Conservation (phyloP, 2,888 invertebrate species). For the Microctonus brassicae region DNA sequence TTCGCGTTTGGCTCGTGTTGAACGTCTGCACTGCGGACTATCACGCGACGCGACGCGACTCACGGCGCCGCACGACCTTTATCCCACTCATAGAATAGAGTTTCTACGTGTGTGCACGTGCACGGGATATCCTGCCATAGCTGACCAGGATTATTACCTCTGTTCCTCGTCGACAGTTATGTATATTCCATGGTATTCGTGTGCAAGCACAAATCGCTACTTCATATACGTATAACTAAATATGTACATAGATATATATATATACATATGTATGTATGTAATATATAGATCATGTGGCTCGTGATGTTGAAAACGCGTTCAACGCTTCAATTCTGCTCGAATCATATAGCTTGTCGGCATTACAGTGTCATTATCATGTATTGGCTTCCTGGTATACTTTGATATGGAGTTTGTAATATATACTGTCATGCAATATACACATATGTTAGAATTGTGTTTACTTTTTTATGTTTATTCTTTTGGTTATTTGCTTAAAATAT, state of each 20-base stretch:
- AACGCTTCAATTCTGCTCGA: constrained; percentile 1
- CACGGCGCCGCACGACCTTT: constrained; percentile 30
- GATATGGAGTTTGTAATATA: neutral
- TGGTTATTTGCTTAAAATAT: neutral
- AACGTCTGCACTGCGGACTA: constrained; percentile 45
- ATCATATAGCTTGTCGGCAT: neutral
- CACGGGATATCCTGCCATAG: constrained; percentile 18
- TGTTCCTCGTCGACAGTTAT: neutral
- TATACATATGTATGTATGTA: neutral
- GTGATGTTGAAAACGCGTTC: constrained; percentile 3
- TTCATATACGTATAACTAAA: neutral
- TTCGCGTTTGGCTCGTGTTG: constrained; percentile 29
- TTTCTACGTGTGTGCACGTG: constrained; percentile 29
- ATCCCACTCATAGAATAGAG: neutral
- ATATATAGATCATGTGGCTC: neutral
- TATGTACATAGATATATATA: neutral
- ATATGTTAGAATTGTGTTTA: neutral
- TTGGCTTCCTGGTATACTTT: neutral
- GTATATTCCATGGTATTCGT: neutral
- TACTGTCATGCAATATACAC: neutral
- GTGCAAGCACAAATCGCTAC: neutral
- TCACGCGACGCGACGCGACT: constrained; percentile 42
- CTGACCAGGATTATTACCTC: constrained; percentile 15
- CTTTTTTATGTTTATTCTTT: neutral
- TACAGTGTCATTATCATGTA: constrained; percentile 5